Evolutionary conservation across 2,888 invertebrate genomes (phyloP), one percentile per base, ranked within the genome.

Genomic region (Zele albiditarsus): DNA sequence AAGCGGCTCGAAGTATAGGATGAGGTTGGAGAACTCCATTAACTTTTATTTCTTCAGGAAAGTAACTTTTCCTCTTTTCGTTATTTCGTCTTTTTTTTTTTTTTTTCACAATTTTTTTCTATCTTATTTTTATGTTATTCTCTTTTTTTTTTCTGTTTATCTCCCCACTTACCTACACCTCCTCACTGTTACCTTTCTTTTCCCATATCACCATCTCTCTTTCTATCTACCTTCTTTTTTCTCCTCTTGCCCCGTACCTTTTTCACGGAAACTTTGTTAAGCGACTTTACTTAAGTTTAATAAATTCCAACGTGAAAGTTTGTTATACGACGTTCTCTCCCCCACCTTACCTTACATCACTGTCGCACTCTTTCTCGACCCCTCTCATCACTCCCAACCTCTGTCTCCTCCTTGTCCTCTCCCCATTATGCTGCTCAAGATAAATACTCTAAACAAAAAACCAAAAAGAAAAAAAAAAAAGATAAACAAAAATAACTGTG

Each of bases 211-310:
- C 12, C 60, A 66, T 60, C 60, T 63, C 38, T 46, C 20, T 65
- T 38, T 69, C 63, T 60, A 68, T 46, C 67, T 67, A 53, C 68
- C 57, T 70, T 69, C n/a, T 27, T 57, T 20, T 23, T 31, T 60
- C 67, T 10, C 46, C 68, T 60, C 76, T 57, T 69, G 57, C 63
- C 74, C 71, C 74, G 66, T 72, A 71, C 66, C 80, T 76, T 80
- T 77, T 78, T 72, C 79, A 78, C 76, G 78, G 81, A 87, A 88
- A 87, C 87, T 87, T 88, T 84, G 85, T 84, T 87, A 87, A 87
- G 86, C 88, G 86, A 88, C 87, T 88, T 87, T 85, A 84, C 85
- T 84, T 82, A 87, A 88, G 84, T 88, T 88, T 88, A 88, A 88
- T 88, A 87, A 88, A 87, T 87, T 88, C 87, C 87, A 85, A 83